Evolutionary conservation across 1,140 invertebrate genomes (phyloP).

Genomic region (Phthorimaea operculella): DNA sequence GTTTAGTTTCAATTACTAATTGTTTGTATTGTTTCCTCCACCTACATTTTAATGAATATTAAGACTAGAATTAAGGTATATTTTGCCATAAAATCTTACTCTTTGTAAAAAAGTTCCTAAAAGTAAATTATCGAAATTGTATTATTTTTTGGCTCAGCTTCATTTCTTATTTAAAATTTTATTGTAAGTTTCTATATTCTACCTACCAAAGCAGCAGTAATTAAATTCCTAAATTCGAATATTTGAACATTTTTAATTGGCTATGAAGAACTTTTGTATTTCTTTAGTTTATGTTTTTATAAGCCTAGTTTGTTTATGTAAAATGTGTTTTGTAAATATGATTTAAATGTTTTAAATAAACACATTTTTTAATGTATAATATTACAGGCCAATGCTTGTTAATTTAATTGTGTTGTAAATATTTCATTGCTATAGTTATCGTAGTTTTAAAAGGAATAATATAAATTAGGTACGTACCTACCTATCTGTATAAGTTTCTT

Average conservation of each 20-base stretch:
- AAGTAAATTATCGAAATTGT: neutral
- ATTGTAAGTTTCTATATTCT: neutral
- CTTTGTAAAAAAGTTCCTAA: neutral
- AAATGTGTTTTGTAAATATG: too few relatives aligned
- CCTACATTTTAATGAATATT: slow-evolving; percentile 14
- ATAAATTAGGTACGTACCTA: neutral
- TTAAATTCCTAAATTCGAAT: neutral
- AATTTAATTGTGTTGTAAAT: too few relatives aligned
- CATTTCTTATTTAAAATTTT: neutral
- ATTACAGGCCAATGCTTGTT: too few relatives aligned
- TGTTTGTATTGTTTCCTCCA: neutral
- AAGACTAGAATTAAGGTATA: slow-evolving; percentile 26
- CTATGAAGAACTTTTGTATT: neutral
- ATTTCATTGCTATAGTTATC: too few relatives aligned
- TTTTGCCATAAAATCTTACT: neutral
- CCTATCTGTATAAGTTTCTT: neutral
- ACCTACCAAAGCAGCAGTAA: neutral
- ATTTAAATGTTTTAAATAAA: too few relatives aligned
- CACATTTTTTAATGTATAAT: too few relatives aligned
- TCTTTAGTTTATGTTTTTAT: neutral
- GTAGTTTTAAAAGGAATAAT: too few relatives aligned
- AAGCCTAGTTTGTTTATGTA: too few relatives aligned
- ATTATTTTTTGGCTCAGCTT: neutral
- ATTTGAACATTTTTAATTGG: neutral
- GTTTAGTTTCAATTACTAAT: too few relatives aligned